These are phyloP conservation scores for Choreutis nemorana DNA, from an alignment of 2,888 invertebrate species.

Conservation along the genomic window DNA sequence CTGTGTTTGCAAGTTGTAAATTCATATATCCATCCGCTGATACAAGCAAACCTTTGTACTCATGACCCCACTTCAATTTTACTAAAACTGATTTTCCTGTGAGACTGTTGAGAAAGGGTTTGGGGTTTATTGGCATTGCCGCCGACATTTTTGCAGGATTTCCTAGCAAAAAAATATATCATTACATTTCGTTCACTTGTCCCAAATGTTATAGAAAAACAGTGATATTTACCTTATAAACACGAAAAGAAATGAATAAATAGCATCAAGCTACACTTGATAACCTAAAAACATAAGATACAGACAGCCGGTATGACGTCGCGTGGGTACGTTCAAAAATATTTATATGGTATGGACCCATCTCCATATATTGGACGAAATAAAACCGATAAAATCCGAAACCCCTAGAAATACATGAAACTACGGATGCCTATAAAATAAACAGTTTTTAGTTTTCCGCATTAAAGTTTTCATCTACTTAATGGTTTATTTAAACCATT, in stretches of 20 bases:
- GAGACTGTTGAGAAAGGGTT: constrained; percentile 97
- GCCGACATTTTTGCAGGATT: constrained; percentile 68
- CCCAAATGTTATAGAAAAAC: neutral
- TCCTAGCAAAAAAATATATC: too few relatives aligned
- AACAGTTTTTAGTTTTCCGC: too few relatives aligned
- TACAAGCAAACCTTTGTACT: constrained; percentile 97
- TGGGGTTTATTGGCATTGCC: constrained; percentile 97
- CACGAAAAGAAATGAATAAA: neutral
- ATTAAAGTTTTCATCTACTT: too few relatives aligned
- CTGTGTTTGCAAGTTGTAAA: constrained; percentile 95
- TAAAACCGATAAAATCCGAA: too few relatives aligned
- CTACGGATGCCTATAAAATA: too few relatives aligned
- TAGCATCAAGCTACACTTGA: neutral
- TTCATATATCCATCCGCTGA: constrained; percentile 99
- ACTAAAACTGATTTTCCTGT: constrained; percentile 98
- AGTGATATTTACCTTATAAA: neutral
- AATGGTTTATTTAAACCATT: too few relatives aligned
- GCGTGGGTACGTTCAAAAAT: too few relatives aligned
- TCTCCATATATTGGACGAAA: too few relatives aligned
- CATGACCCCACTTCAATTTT: constrained; percentile 99
- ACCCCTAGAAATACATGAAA: too few relatives aligned
- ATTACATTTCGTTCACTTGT: too few relatives aligned
- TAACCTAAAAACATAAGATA: neutral
- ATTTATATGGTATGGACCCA: too few relatives aligned
- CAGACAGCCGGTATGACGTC: too few relatives aligned